These are phyloP conservation scores for Rhopalosiphum padi DNA, from an alignment of 1,140 invertebrate species.

Conservation along the genomic window DNA sequence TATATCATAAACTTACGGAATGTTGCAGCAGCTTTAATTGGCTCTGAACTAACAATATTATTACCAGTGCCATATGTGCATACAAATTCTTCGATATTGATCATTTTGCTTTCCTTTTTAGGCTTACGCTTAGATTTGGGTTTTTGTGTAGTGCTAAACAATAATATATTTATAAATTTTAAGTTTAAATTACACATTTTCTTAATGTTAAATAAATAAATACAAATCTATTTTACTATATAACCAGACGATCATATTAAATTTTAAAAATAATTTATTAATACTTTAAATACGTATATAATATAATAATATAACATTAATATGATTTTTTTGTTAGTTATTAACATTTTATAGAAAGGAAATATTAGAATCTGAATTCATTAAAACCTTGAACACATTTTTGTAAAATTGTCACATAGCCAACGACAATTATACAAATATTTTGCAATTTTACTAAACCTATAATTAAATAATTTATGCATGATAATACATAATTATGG, in stretches of 20 bases:
- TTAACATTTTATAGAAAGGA: not conserved
- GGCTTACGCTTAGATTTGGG: conserved; percentile 48
- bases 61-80: conserved; percentile 36
- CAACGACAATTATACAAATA: not conserved
- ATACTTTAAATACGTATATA: not conserved
- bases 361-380: not conserved
- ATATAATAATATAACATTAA: not conserved
- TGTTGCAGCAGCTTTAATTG: conserved; percentile 52
- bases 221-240: too few species aligned
- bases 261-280: not conserved
- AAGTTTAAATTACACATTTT: not conserved
- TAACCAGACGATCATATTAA: not conserved
- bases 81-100: conserved; percentile 54
- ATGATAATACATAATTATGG: not conserved
- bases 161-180: not conserved
- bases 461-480: not conserved
- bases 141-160: conserved; percentile 43
- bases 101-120: conserved; percentile 50
- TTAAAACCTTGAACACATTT: not conserved
- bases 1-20: conserved; percentile 31
- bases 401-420: not conserved
- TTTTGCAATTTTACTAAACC: not conserved
- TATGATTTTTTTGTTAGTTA: not conserved
- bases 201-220: too few species aligned
- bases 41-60: conserved; percentile 38